A percentile compares a stretch with the other conserved stretches of the same genome.
phyloP scores from a whole-genome alignment of 1,140 invertebrate species.

The Drosophila trapezifrons region DNA sequence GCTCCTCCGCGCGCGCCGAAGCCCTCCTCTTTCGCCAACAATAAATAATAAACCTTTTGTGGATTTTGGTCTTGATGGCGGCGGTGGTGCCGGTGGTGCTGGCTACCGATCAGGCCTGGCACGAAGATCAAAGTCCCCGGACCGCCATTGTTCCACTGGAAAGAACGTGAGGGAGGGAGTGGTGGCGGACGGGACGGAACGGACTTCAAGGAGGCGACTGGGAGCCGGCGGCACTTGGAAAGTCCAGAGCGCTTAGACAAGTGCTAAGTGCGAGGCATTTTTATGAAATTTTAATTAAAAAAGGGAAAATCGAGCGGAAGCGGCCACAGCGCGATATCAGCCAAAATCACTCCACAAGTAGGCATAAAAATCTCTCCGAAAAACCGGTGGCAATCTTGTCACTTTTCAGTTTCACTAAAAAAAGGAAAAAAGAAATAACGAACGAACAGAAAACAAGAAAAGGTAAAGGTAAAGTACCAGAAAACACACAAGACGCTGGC shows the following conservation, averaged over 20 bases:
- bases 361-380: slow-evolving; percentile 66
- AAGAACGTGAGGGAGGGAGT: slow-evolving; percentile 6
- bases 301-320: slow-evolving; percentile 76
- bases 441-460: slow-evolving; percentile 26
- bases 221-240: slow-evolving; percentile 51
- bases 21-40: slow-evolving; percentile 64
- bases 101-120: slow-evolving; percentile 67
- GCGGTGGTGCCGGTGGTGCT: slow-evolving; percentile 56
- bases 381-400: slow-evolving; percentile 74
- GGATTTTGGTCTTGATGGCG: slow-evolving; percentile 75
- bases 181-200: slow-evolving; percentile 19
- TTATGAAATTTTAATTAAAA: slow-evolving; percentile 77
- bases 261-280: slow-evolving; percentile 69
- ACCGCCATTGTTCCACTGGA: slow-evolving; percentile 68
- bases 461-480: slow-evolving; percentile 57
- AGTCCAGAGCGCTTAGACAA: slow-evolving; percentile 68
- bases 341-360: slow-evolving; percentile 57
- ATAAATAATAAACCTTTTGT: slow-evolving; percentile 83
- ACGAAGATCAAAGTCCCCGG: slow-evolving; percentile 69
- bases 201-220: slow-evolving; percentile 29
- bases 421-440: slow-evolving; percentile 5
- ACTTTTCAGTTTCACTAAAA: slow-evolving; percentile 68
- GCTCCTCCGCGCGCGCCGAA: neutral
- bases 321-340: slow-evolving; percentile 37
- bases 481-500: slow-evolving; percentile 55